Base-by-base conservation (phyloP, 2,888 invertebrate genomes). In the Aphelenchoides bicaudatus region DNA sequence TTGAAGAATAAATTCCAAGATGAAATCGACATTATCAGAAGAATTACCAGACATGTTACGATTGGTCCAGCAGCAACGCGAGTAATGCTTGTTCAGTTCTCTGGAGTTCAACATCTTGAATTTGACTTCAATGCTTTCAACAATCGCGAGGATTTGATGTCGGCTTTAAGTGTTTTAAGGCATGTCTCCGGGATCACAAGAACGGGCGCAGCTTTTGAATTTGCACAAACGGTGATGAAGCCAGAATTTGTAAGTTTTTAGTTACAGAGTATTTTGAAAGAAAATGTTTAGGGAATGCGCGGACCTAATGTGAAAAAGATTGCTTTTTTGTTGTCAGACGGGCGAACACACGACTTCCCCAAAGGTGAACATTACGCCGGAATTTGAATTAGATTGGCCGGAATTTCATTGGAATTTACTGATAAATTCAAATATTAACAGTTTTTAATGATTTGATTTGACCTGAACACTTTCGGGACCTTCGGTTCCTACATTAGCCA, bases 111-210 rank as follows among this genome's bases (percentile, higher is more conserved):
- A 56, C 75, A 74, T 51, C 62, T 75, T 46, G 75, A 76, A 43
- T 76, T 76, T 60, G 72, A 74, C 62, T 75, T 76, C 62, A 66
- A 68, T 50, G 67, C 68, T 43, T 75, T 74, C 64, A 65, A 64
- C 1, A 62, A 68, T 28, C 62, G 75, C 6, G 73, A 74, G 8
- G 71, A 74, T 38, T 48, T 76, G 0, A 61, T 73, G 13, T 64
- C 62, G 1, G 76, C 73, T 2, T 49, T 75, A 13, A 69, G 69
- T 51, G 74, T 71, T 1, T 64, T 78, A 23, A 54, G 75, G 30
- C 73, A 72, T 48, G 74, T 78, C 3, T 73, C 72, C 4, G 78
- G 78, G 28, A 74, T 78, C 53, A 78, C 78, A 5, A 63, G 75
- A 34, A 73, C 75, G 28, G 78, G 78, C 19, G 71, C 68, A 23